A percentile compares a stretch with the other conserved stretches of the same genome.
phyloP scores from a whole-genome alignment of 2,113 vertebrate species.

The Diphyllodes magnificus region DNA sequence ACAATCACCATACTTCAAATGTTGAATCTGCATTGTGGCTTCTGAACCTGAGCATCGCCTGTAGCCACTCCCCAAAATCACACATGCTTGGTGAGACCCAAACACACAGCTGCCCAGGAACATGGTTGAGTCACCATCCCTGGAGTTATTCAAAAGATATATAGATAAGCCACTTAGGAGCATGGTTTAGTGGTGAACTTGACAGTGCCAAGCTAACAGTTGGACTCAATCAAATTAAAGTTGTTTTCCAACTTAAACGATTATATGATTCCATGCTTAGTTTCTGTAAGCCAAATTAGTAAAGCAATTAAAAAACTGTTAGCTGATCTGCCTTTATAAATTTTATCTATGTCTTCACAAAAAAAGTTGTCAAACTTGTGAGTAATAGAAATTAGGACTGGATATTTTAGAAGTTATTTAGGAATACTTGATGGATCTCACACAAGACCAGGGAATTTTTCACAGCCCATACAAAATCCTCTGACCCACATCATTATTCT shows the following conservation, averaged over 20 bases:
- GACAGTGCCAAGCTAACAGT: neutral
- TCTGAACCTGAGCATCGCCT: neutral
- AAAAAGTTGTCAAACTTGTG: neutral
- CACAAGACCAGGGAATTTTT: neutral
- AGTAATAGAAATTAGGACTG: neutral
- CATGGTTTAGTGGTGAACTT: neutral
- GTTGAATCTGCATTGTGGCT: neutral
- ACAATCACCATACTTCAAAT: neutral
- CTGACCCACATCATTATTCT: neutral
- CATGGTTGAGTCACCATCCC: too few relatives aligned
- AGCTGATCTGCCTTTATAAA: neutral
- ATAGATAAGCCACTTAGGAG: neutral
- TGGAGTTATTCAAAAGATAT: neutral
- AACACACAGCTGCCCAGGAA: neutral
- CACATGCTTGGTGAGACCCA: neutral
- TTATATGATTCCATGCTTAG: neutral
- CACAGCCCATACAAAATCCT: neutral
- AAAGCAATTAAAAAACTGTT: neutral
- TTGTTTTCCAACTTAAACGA: neutral
- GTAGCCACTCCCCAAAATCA: neutral
- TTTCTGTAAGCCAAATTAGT: neutral
- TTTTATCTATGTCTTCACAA: neutral
- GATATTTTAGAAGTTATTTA: neutral
- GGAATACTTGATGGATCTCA: neutral
- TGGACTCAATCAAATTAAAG: fast-evolving